Evolutionary conservation across 2,113 vertebrate species (phyloP).

Genomic region (Lontra canadensis): DNA sequence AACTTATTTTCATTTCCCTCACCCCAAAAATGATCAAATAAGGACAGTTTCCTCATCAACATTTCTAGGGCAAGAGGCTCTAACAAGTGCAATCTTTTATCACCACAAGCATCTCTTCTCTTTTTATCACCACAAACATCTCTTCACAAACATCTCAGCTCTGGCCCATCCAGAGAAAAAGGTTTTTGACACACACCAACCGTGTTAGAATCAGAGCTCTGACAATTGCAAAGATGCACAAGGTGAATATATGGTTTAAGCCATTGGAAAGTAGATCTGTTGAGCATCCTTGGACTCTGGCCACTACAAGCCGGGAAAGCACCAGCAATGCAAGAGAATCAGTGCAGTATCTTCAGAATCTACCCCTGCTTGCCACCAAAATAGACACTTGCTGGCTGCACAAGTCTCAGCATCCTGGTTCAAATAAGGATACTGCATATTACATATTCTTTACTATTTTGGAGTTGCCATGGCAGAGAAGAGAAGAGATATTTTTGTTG

Average conservation of each 20-base stretch:
- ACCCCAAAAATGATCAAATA: conserved; percentile 79
- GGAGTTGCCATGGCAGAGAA: conserved; percentile 77
- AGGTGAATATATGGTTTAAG: conserved; percentile 4
- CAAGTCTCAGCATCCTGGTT: conserved; percentile 65
- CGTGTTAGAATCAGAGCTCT: neutral
- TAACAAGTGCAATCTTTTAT: conserved; percentile 62
- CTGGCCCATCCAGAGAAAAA: conserved; percentile 50
- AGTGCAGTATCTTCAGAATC: conserved; percentile 18
- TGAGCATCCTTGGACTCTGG: neutral
- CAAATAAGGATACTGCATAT: conserved; percentile 73
- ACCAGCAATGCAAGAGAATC: conserved; percentile 33
- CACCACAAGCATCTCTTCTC: conserved; percentile 60
- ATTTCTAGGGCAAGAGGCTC: conserved; percentile 62
- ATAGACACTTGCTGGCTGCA: conserved; percentile 52
- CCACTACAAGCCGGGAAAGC: neutral
- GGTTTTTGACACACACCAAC: conserved; percentile 49
- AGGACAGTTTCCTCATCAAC: conserved; percentile 71
- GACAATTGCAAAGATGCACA: neutral
- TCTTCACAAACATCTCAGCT: conserved; percentile 48
- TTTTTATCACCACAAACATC: conserved; percentile 64
- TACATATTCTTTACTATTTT: conserved; percentile 80
- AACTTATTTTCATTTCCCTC: conserved; percentile 70
- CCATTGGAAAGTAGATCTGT: neutral
- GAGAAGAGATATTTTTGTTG: conserved; percentile 76
- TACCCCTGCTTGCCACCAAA: conserved; percentile 50